Percentiles rank a stretch among this genome's conserved stretches.
Evolutionary conservation across 2,888 invertebrate genomes (phyloP).

Genomic region (Nomada hirtipes): DNA sequence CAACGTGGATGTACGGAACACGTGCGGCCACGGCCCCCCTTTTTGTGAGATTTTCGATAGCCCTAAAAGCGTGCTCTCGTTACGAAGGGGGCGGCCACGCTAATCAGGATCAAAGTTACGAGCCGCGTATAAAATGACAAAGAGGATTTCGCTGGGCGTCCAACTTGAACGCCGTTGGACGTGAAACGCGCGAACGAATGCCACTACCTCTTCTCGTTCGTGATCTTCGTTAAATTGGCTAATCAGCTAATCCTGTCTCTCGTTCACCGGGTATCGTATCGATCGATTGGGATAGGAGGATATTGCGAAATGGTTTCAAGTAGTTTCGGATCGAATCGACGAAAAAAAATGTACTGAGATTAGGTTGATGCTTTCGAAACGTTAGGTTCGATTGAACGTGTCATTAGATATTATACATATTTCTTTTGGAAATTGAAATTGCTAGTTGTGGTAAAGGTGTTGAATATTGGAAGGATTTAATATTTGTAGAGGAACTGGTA

Average conservation of each 20-base stretch:
- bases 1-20: conserved; percentile 9
- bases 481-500: no score
- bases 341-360: no score
- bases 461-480: no score
- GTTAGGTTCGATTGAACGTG: no score
- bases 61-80: conserved; percentile 58
- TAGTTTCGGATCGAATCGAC: not conserved
- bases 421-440: no score
- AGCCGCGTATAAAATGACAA: conserved; percentile 39
- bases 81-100: conserved; percentile 36
- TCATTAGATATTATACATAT: no score
- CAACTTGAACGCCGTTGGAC: conserved; percentile 27
- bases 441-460: no score
- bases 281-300: not conserved
- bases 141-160: conserved; percentile 53
- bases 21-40: conserved; percentile 9
- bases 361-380: no score
- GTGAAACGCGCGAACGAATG: not conserved
- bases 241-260: conserved; percentile 33
- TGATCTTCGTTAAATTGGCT: conserved; percentile 45
- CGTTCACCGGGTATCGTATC: not conserved
- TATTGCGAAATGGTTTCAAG: not conserved
- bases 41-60: conserved; percentile 56
- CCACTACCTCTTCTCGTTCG: conserved; percentile 34
- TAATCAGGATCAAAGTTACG: conserved; percentile 65